These are phyloP conservation scores for Ptychadena robeensis DNA, from an alignment of 2,797 vertebrate species.

Conservation along the genomic window DNA sequence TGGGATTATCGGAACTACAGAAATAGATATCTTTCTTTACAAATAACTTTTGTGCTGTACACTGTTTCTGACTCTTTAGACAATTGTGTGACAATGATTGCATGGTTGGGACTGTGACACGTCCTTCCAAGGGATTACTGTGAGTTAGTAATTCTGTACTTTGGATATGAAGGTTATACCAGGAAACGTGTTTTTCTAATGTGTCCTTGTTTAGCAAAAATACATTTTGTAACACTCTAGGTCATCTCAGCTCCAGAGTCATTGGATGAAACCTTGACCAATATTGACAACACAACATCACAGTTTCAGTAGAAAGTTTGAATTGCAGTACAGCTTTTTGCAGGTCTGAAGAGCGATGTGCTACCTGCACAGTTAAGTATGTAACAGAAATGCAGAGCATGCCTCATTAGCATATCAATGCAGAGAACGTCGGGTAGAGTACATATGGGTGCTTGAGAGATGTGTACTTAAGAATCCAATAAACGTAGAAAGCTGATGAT, in stretches of 20 bases:
- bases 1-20: too few relatives aligned
- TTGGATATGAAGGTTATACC: too few relatives aligned
- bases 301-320: not conserved
- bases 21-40: too few relatives aligned
- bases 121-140: too few relatives aligned
- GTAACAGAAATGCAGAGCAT: not conserved
- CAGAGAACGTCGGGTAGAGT: not conserved
- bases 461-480: slow-evolving; percentile 24
- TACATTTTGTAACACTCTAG: not conserved
- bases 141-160: too few relatives aligned
- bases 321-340: not conserved
- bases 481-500: not conserved
- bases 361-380: not conserved
- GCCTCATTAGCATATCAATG: slow-evolving; percentile 9
- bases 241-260: not conserved
- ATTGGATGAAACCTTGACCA: not conserved
- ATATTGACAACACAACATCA: not conserved
- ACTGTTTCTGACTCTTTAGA: too few relatives aligned
- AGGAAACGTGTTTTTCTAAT: too few relatives aligned
- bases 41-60: too few relatives aligned
- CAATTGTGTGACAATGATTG: too few relatives aligned
- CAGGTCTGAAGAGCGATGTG: not conserved
- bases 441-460: slow-evolving; percentile 13
- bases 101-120: too few relatives aligned
- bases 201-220: too few relatives aligned